These are phyloP conservation scores for Listronotus oregonensis DNA, from an alignment of 1,140 invertebrate genomes.

Conservation along the genomic window DNA sequence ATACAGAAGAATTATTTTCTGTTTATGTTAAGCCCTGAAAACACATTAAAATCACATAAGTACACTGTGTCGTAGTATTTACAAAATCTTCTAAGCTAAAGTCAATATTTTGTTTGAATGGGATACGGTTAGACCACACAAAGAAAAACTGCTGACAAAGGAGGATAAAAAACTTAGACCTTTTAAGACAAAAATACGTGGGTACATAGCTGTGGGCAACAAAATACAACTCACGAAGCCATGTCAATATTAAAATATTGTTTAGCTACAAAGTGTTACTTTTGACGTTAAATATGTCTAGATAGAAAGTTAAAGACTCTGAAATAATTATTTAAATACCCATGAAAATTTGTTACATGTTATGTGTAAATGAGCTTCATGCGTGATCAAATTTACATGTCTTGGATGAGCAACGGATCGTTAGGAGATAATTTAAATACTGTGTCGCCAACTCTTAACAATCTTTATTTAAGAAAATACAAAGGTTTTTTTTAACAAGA, in stretches of 20 bases:
- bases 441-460: too few species aligned
- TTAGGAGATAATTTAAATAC: background rate
- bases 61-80: slow-evolving; percentile 14
- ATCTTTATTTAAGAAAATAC: too few species aligned
- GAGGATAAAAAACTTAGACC: background rate
- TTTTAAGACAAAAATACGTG: slow-evolving; percentile 17
- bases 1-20: slow-evolving; percentile 5
- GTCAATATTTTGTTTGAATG: slow-evolving; percentile 29
- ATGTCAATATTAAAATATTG: slow-evolving; percentile 26
- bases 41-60: slow-evolving; percentile 24
- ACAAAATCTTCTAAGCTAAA: slow-evolving; percentile 29
- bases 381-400: slow-evolving; percentile 10
- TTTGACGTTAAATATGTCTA: slow-evolving; percentile 24
- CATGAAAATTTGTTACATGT: slow-evolving; percentile 19
- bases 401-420: background rate
- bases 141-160: slow-evolving; percentile 20
- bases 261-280: slow-evolving; percentile 27
- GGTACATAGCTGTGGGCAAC: slow-evolving; percentile 4
- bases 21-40: slow-evolving; percentile 20
- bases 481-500: too few species aligned
- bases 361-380: slow-evolving; percentile 17
- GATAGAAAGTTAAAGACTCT: slow-evolving; percentile 21
- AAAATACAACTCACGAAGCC: slow-evolving; percentile 8
- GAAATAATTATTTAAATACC: slow-evolving; percentile 10
- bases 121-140: slow-evolving; percentile 11